Evolutionary conservation across 2,888 invertebrate species (phyloP).

Genomic region (Synergus gifuensis): DNA sequence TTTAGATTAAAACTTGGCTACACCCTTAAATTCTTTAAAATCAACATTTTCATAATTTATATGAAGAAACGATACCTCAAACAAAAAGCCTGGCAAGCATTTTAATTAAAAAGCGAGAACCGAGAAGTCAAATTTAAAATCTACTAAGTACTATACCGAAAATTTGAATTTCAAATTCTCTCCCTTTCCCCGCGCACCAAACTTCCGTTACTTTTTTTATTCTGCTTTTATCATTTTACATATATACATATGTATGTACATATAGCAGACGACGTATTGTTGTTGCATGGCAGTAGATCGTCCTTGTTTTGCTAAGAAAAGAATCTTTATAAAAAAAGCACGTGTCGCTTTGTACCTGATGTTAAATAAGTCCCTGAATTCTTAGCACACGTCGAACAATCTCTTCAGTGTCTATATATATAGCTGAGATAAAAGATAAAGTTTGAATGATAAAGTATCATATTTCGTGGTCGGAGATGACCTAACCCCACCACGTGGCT

Average conservation of each 20-base stretch:
- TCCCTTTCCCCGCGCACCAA: background rate
- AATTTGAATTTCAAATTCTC: background rate
- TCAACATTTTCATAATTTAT: too few relatives aligned
- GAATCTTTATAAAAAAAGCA: background rate
- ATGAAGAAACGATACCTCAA: too few relatives aligned
- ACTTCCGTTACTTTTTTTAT: too few relatives aligned
- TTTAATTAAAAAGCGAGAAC: too few relatives aligned
- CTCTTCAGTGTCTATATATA: background rate
- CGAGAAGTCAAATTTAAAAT: background rate
- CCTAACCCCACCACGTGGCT: constrained; percentile 36
- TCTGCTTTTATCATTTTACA: too few relatives aligned
- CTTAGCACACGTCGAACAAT: background rate
- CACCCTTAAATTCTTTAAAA: too few relatives aligned
- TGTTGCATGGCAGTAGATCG: background rate
- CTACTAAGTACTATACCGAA: background rate
- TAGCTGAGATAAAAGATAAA: background rate
- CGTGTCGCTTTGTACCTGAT: background rate
- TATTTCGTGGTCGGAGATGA: constrained; percentile 3
- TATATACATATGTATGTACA: too few relatives aligned
- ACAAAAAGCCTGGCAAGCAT: too few relatives aligned
- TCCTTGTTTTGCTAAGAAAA: background rate
- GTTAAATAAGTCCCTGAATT: background rate
- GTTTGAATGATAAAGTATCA: background rate
- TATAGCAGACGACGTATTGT: background rate
- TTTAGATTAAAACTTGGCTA: too few relatives aligned